phyloP scores from a whole-genome alignment of 2,888 invertebrate species.

The Monopis laevigella region DNA sequence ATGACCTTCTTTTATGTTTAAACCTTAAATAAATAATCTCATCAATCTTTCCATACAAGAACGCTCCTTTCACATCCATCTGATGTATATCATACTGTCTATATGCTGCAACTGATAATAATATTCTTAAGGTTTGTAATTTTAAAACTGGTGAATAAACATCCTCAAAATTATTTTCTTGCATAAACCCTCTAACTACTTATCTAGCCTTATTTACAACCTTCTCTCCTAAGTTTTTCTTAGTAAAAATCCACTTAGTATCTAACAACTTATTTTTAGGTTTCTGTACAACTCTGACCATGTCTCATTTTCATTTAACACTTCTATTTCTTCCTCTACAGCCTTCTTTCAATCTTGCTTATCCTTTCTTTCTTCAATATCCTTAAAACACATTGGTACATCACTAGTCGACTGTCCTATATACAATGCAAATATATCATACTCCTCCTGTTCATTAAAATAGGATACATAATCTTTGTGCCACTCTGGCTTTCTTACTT shows the following conservation, averaged over 20 bases:
- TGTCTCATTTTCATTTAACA: constrained; percentile 17
- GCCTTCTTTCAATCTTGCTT: constrained; percentile 16
- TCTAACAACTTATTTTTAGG: constrained; percentile 14
- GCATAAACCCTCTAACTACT: too few relatives aligned
- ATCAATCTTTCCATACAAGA: constrained; percentile 22
- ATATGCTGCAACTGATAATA: constrained; percentile 16
- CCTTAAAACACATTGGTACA: constrained; percentile 11
- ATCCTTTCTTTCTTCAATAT: constrained; percentile 17
- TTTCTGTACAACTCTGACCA: constrained; percentile 13
- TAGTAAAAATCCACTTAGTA: constrained; percentile 18
- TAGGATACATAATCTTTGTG: neutral
- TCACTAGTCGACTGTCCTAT: neutral
- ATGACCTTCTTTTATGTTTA: too few relatives aligned
- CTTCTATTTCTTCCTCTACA: constrained; percentile 17
- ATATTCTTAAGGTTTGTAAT: too few relatives aligned
- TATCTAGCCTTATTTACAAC: too few relatives aligned
- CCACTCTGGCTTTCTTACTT: neutral
- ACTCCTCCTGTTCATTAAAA: neutral
- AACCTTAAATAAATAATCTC: constrained; percentile 20
- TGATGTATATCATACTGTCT: constrained; percentile 13
- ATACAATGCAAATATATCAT: neutral
- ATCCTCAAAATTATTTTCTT: too few relatives aligned
- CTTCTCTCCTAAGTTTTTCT: too few relatives aligned
- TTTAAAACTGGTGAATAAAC: too few relatives aligned
- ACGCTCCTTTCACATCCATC: constrained; percentile 20